Base-by-base conservation (phyloP, 2,797 vertebrate genomes). In the Sebastes hubbsi region DNA sequence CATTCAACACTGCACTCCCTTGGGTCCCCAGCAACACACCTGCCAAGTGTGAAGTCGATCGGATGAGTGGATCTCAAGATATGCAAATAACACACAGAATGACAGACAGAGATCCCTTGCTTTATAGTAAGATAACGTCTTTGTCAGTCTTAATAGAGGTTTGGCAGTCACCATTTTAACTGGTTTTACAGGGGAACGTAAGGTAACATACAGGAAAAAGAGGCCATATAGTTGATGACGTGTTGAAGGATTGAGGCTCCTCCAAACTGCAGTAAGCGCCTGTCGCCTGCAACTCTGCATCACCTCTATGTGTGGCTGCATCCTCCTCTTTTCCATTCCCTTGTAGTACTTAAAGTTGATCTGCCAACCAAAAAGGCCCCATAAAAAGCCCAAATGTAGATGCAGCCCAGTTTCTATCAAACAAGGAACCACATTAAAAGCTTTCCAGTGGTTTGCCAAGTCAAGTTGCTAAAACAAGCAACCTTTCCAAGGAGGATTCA, bases 391-490 rank as follows among this genome's bases (percentile, higher is more conserved):
- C 56, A 72, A 83, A 83, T 77, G 83, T 89, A 83, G 80, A 85
- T 80, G 69, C 62, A 85, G 76, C 72, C 64, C 61, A 80, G 77
- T 81, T 86, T 84, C 56, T 84, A 88, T 88, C 78, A 88, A 90
- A 85, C 82, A 85, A 64, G 70, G 66, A 86, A 76, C 87, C 88
- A 87, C 89, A 89, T 87, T 87, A 87, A 86, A 90, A 81, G 82
- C 60, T 75, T 82, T 88, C 67, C 62, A 81, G 89, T 76, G 87
- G 87, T 87, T 90, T 87, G 80, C 85, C 84, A 87, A 89, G 81
- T 87, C 70, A 82, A 88, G 84, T 82, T 84, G 64, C 87, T 87
- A 87, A 90, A 90, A 88, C 84, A 90, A 88, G 83, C 83, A 66
- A 77, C 52, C 46, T 84, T 89, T 89, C 79, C 76, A 80, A 88